These are phyloP conservation scores for Troides aeacus DNA, from an alignment of 2,888 invertebrate genomes.

Conservation along the genomic window DNA sequence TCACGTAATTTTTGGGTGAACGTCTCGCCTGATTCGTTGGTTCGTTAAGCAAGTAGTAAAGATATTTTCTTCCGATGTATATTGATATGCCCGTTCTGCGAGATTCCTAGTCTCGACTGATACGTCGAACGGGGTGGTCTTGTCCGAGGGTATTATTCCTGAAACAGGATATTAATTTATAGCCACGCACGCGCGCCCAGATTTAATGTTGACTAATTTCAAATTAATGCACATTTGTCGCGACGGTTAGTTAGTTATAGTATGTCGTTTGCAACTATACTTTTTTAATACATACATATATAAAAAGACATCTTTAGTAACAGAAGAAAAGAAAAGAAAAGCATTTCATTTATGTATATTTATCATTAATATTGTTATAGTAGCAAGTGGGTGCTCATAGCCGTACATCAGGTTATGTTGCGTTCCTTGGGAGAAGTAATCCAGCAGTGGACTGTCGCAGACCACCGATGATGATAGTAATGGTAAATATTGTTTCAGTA, in stretches of 20 bases:
- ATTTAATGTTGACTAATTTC: slow-evolving; percentile 60
- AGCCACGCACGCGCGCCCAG: slow-evolving; percentile 42
- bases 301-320: background rate
- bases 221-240: slow-evolving; percentile 56
- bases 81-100: slow-evolving; percentile 7
- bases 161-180: slow-evolving; percentile 64
- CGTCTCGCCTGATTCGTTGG: too few relatives aligned
- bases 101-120: background rate
- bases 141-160: slow-evolving; percentile 55
- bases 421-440: too few relatives aligned
- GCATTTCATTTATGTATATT: too few relatives aligned
- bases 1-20: too few relatives aligned
- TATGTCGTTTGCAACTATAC: slow-evolving; percentile 1
- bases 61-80: background rate
- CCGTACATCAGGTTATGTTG: too few relatives aligned
- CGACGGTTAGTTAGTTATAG: slow-evolving; percentile 35
- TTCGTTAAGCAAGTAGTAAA: background rate
- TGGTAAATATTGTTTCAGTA: too few relatives aligned
- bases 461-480: too few relatives aligned
- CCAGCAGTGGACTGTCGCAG: too few relatives aligned
- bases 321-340: background rate
- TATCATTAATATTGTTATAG: too few relatives aligned
- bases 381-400: too few relatives aligned
- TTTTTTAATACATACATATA: background rate
- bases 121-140: slow-evolving; percentile 34